Conservation (phyloP, 2,797 vertebrate genomes). For the Hydrolagus colliei region DNA sequence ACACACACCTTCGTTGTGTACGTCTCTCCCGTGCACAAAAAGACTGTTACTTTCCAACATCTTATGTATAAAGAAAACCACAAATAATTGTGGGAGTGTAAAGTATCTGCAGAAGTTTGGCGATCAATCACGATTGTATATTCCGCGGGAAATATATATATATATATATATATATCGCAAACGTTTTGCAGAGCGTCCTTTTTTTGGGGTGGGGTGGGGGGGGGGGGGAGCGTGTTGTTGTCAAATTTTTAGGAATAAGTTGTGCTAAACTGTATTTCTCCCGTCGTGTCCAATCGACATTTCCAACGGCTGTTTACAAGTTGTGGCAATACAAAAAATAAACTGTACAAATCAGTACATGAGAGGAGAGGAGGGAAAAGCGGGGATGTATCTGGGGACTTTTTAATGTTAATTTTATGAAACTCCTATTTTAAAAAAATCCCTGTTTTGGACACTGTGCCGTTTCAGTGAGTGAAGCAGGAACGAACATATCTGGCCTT, state of each 20-base stretch:
- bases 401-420: not conserved
- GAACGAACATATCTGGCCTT: not conserved
- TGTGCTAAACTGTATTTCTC: constrained; percentile 49
- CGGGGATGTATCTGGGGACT: not conserved
- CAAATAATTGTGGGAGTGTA: constrained; percentile 10
- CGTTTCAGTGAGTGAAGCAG: not conserved
- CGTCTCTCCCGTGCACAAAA: constrained; percentile 46
- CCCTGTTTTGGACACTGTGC: not conserved
- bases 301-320: constrained; percentile 58
- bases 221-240: constrained; percentile 39
- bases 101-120: constrained; percentile 48
- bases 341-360: not conserved
- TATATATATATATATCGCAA: constrained; percentile 34
- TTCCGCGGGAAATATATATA: constrained; percentile 45
- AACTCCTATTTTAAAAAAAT: not conserved
- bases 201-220: constrained; percentile 31
- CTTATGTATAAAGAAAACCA: constrained; percentile 53
- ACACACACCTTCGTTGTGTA: too few relatives aligned
- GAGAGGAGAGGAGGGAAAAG: not conserved
- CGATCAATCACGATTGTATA: constrained; percentile 53
- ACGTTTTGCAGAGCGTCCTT: constrained; percentile 59
- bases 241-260: constrained; percentile 47
- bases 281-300: constrained; percentile 44
- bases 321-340: constrained; percentile 47
- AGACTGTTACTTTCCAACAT: constrained; percentile 74